phyloP scores from a whole-genome alignment of 2,888 invertebrate species.

The Timema cristinae region DNA sequence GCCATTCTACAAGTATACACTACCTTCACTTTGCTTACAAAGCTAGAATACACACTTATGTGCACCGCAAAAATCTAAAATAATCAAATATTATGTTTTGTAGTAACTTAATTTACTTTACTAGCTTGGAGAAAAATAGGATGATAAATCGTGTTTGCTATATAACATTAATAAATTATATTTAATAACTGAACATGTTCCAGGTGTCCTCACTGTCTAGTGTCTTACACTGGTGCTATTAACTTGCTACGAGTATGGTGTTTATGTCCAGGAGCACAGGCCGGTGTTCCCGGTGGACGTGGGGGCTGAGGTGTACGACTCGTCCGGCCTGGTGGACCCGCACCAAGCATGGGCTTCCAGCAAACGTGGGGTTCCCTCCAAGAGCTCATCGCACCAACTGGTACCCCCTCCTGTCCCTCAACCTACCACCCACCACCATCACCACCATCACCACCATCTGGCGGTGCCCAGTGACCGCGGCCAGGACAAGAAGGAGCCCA shows the following conservation, averaged over 20 bases:
- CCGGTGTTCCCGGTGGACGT: constrained; percentile 58
- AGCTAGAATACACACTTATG: too few relatives aligned
- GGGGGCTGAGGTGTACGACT: constrained; percentile 29
- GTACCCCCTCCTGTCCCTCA: constrained; percentile 39
- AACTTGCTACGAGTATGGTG: too few relatives aligned
- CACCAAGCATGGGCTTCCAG: constrained; percentile 23
- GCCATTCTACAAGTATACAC: constrained; percentile 68
- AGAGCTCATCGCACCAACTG: constrained; percentile 15
- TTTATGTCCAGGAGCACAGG: constrained; percentile 53
- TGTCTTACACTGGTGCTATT: too few relatives aligned
- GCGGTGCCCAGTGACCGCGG: constrained; percentile 52
- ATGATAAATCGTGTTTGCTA: too few relatives aligned
- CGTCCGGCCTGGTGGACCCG: constrained; percentile 26
- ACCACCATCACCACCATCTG: constrained; percentile 50
- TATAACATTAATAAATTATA: too few relatives aligned
- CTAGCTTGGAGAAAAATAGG: too few relatives aligned
- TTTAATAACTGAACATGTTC: too few relatives aligned
- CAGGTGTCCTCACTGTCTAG: too few relatives aligned
- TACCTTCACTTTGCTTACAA: too few relatives aligned
- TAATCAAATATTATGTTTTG: too few relatives aligned
- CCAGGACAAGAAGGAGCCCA: constrained; percentile 64
- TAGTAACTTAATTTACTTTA: too few relatives aligned
- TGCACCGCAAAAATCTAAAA: too few relatives aligned
- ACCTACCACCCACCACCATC: constrained; percentile 43
- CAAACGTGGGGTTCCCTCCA: constrained; percentile 26